Percentiles rank a stretch among this genome's conserved stretches.
Evolutionary conservation across 2,113 vertebrate species (phyloP).

Genomic region (Saimiri boliviensis): DNA sequence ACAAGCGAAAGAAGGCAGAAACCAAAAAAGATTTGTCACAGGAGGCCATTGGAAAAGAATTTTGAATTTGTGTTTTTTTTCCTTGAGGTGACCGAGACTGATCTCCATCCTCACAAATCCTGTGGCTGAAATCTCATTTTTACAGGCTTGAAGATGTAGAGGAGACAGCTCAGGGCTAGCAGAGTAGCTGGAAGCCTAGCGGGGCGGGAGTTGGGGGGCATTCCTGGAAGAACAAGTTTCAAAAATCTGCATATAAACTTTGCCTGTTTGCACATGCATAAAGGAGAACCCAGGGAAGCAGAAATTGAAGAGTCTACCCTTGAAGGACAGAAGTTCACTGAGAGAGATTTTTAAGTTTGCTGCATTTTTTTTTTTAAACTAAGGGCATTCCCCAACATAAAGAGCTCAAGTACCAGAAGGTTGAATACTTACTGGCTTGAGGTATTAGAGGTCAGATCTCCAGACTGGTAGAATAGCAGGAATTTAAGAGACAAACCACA

Average conservation of each 20-base stretch:
- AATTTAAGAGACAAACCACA: neutral
- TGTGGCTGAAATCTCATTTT: neutral
- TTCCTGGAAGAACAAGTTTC: neutral
- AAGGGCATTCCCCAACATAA: neutral
- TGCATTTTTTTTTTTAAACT: neutral
- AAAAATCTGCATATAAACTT: neutral
- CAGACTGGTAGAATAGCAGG: neutral
- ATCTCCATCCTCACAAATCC: neutral
- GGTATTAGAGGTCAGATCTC: neutral
- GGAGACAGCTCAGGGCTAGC: neutral
- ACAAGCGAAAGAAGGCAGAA: neutral
- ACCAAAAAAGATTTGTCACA: neutral
- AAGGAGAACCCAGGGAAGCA: neutral
- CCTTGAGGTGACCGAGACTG: neutral
- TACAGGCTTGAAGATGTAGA: no score
- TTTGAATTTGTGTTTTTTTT: neutral
- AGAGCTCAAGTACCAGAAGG: neutral
- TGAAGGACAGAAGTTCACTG: neutral
- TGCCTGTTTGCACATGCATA: neutral
- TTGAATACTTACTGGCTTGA: neutral
- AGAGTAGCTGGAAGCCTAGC: neutral
- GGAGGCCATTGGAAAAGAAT: neutral
- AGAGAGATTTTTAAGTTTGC: neutral
- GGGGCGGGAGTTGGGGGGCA: rapidly evolving
- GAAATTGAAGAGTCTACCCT: neutral